Base-by-base conservation (phyloP, 2,888 invertebrate species). In the Aspidiotus rigidus region DNA sequence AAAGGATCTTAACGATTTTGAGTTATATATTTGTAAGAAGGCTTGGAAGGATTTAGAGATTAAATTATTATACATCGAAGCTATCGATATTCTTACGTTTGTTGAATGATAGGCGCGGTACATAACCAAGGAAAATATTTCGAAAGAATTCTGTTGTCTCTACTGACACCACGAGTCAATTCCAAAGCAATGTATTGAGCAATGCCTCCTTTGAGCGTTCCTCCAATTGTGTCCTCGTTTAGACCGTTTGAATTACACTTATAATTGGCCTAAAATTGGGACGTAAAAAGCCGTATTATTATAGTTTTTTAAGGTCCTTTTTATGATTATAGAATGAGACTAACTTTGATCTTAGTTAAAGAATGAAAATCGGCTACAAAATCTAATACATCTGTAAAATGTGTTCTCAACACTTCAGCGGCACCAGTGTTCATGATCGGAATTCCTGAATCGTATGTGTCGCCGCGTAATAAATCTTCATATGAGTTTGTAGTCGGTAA, bases 281-380 rank as follows among this genome's bases (percentile, higher is more conserved):
- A 11, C 40, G 9, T 17, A 39, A 40, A 60, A 9, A 3, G 16
- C 57, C 16, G 10, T 10, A 57, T 28, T 28, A 57, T 15, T 57
- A 57, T 62, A 57, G 28, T 11, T 16, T 15, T 7, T 44, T 42
- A 5, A 6, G 7, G 40, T 62, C 42, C 42, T 42, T 2, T 40
- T 13, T 17, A 2, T 6, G 28, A n/a, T n/a, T 11, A 57, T 70
- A 57, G 72, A 71, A 28, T 64, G 28, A 28, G 64, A 54, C 71
- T 73, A 78, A 93, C 94, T 87, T 97, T 98, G 73, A 99, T 88
- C 83, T 96, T 97, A 74, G 91, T 92, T 69, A 99, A 83, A 0
- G 97, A 92, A 77, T 99, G 95, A 73, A 97, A 91, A 79, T 99
- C 99, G 10, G 93, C 89, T 72, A 99, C 83, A 78, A 99, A 92